Percentiles rank a stretch among this genome's conserved stretches.
Conservation (phyloP, 2,888 invertebrate species). For the Desoria tigrina region DNA sequence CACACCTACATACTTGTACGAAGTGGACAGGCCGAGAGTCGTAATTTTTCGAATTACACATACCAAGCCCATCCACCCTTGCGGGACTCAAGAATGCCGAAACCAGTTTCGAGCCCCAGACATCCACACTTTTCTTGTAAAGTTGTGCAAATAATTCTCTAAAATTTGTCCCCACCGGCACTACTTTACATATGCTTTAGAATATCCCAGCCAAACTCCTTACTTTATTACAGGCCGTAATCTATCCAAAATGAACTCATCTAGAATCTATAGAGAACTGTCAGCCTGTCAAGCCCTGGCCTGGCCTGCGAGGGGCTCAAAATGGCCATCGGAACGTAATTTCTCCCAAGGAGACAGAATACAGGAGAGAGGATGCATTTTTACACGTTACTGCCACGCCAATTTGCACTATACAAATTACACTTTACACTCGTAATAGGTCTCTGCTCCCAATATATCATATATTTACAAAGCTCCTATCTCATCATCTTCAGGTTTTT, state of each 20-base stretch:
- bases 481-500: background rate
- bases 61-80: background rate
- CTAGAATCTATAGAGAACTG: background rate
- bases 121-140: background rate
- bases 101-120: constrained; percentile 2
- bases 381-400: no score
- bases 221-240: background rate
- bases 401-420: no score
- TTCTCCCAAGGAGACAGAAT: no score
- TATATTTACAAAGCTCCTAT: background rate
- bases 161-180: constrained; percentile 14
- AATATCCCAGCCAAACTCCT: no score
- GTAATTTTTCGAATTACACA: constrained; percentile 8
- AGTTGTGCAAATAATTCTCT: constrained; percentile 9
- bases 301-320: no score
- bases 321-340: no score
- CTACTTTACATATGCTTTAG: constrained; percentile 2
- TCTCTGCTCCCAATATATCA: no score
- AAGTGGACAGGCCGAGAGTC: background rate
- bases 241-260: background rate
- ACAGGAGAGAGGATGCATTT: no score
- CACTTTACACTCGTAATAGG: no score
- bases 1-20: constrained; percentile 9
- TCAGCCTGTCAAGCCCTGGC: constrained; percentile 6
- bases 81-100: background rate